Percentiles rank a stretch among this genome's conserved stretches.
phyloP scores from a whole-genome alignment of 2,797 vertebrate species.

The Dicrostonyx torquatus region DNA sequence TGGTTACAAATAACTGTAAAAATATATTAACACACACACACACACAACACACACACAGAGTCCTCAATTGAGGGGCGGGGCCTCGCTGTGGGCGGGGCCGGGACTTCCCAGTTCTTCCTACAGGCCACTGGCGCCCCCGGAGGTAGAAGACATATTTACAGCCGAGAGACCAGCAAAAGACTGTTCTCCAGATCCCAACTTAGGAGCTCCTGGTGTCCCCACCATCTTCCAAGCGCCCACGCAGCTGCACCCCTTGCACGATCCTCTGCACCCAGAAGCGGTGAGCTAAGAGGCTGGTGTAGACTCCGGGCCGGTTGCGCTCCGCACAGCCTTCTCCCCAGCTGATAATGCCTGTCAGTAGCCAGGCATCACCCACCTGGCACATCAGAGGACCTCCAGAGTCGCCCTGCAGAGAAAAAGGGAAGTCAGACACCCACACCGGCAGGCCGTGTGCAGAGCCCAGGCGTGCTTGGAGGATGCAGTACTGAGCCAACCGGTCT shows the following conservation, averaged over 20 bases:
- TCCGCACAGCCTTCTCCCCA: constrained; percentile 81
- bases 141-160: constrained; percentile 55
- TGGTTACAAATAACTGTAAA: constrained; percentile 66
- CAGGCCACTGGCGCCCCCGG: not conserved
- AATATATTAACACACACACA: not conserved
- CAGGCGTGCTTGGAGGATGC: no score
- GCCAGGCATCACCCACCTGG: not conserved
- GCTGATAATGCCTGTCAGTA: constrained; percentile 86
- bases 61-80: not conserved
- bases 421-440: not conserved
- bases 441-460: not conserved
- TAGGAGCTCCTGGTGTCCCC: no score
- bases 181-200: not conserved
- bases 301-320: constrained; percentile 80
- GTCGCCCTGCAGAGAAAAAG: constrained; percentile 83
- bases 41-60: not conserved
- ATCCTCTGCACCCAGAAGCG: constrained; percentile 76
- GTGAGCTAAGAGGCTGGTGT: constrained; percentile 75
- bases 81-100: no score
- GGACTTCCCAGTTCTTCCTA: not conserved
- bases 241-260: constrained; percentile 72
- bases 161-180: rapidly evolving
- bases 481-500: not conserved
- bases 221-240: not conserved
- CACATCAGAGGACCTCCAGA: constrained; percentile 87